Conservation (phyloP, 2,888 invertebrate species). For the Gortyna flavago region DNA sequence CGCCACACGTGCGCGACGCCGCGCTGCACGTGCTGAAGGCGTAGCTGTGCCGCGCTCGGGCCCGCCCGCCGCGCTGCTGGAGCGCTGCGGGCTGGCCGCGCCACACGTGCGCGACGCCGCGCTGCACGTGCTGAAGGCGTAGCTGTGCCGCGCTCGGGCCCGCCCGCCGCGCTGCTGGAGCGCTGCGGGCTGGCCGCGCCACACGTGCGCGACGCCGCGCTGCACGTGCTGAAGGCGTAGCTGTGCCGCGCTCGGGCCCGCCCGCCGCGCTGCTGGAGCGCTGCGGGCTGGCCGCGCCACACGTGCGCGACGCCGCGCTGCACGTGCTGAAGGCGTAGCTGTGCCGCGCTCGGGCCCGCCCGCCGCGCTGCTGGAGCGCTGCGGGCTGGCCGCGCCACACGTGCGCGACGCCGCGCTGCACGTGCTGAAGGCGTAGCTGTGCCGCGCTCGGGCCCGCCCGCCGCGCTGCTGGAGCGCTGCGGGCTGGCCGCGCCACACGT, state of each 20-base stretch:
- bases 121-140: slow-evolving; percentile 89
- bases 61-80: slow-evolving; percentile 92
- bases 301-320: slow-evolving; percentile 93
- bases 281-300: no score
- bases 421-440: slow-evolving; percentile 91
- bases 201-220: slow-evolving; percentile 93
- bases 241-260: slow-evolving; percentile 92
- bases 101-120: slow-evolving; percentile 94
- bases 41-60: slow-evolving; percentile 91
- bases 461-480: no score
- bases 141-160: slow-evolving; percentile 92
- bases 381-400: slow-evolving; percentile 94
- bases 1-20: slow-evolving; percentile 94
- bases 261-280: slow-evolving; percentile 92
- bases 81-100: no score
- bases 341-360: slow-evolving; percentile 92
- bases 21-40: slow-evolving; percentile 91
- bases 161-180: slow-evolving; percentile 92
- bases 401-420: slow-evolving; percentile 93
- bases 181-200: no score
- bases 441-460: slow-evolving; percentile 98
- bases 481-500: slow-evolving; percentile 95
- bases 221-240: slow-evolving; percentile 89
- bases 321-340: slow-evolving; percentile 89
- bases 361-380: slow-evolving; percentile 93